A percentile compares a stretch with the other conserved stretches of the same genome.
Evolutionary conservation across 2,113 vertebrate species (phyloP).

Genomic region (Amblyornis subalaris): DNA sequence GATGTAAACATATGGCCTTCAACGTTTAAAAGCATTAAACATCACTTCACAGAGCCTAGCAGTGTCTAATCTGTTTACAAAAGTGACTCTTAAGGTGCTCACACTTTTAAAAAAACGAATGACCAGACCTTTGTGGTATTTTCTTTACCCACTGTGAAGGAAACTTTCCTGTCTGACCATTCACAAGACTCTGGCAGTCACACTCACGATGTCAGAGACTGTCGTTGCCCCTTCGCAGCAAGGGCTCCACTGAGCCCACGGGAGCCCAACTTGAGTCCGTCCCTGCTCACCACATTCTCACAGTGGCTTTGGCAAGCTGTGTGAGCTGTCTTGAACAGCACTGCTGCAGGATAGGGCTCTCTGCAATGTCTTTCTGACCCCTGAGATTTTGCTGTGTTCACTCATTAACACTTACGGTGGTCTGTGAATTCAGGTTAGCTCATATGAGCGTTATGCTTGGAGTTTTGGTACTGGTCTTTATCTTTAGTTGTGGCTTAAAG

Average conservation of each 20-base stretch:
- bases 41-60: neutral
- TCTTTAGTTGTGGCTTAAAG: neutral
- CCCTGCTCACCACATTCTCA: neutral
- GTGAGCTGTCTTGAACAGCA: neutral
- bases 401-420: neutral
- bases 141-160: neutral
- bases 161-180: neutral
- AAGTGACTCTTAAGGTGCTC: neutral
- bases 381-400: neutral
- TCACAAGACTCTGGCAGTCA: neutral
- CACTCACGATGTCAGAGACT: neutral
- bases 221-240: accelerated
- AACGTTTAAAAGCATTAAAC: neutral
- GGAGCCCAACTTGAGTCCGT: accelerated
- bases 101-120: neutral
- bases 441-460: neutral
- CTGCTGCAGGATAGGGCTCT: neutral
- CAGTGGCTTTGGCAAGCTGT: neutral
- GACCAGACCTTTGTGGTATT: neutral
- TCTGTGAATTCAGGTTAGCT: neutral
- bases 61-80: neutral
- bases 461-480: neutral
- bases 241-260: neutral
- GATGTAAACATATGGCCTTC: neutral
- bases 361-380: neutral